Conservation (phyloP, 2,888 invertebrate species). For the Lepidochrysops patricia region DNA sequence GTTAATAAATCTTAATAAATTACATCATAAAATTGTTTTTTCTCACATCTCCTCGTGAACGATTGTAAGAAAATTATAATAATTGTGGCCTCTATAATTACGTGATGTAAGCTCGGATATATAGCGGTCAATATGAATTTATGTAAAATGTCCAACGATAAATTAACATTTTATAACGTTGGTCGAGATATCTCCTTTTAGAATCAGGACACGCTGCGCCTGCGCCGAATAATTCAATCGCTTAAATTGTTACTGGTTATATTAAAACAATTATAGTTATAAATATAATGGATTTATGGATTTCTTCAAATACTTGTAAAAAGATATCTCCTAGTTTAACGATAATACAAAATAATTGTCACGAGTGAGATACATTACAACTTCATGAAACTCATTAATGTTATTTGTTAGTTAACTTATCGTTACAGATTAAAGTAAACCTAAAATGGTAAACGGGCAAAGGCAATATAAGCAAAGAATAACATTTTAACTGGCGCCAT, state of each 20-base stretch:
- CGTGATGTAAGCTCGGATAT: conserved; percentile 64
- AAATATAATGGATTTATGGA: too few species aligned
- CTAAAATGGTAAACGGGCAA: not conserved
- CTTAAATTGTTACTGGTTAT: conserved; percentile 11
- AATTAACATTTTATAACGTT: conserved; percentile 71
- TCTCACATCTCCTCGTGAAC: conserved; percentile 67
- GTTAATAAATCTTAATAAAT: conserved; percentile 58
- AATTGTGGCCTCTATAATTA: conserved; percentile 66
- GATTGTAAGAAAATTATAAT: conserved; percentile 73
- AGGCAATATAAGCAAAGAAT: conserved; percentile 8
- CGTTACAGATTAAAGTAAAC: not conserved
- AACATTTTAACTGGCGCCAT: conserved; percentile 12
- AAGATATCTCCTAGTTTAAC: too few species aligned
- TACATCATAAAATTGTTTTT: conserved; percentile 62
- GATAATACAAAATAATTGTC: too few species aligned
- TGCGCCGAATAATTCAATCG: conserved; percentile 14
- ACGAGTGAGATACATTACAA: too few species aligned
- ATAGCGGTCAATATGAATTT: conserved; percentile 66
- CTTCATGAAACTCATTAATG: too few species aligned
- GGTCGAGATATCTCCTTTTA: conserved; percentile 62
- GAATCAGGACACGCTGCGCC: conserved; percentile 23
- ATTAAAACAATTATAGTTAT: not conserved
- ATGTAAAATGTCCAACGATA: conserved; percentile 70
- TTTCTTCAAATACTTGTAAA: not conserved
- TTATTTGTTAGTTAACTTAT: too few species aligned